Evolutionary conservation across 1,140 invertebrate genomes (phyloP), one percentile per base, ranked within the genome.

Genomic region (Bombus pyrosoma): DNA sequence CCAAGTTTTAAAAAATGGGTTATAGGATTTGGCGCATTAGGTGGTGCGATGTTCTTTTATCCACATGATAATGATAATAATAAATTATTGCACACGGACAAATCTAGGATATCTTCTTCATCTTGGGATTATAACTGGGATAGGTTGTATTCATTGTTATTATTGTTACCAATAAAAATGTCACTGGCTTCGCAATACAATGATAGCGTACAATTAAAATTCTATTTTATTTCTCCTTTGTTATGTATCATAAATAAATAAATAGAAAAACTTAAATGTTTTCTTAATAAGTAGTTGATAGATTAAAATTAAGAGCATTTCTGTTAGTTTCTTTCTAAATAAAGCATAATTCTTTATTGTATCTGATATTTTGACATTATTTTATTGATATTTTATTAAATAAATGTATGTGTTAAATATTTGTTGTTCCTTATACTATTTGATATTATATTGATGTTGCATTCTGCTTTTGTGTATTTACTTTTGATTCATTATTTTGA

Each of bases 51-150:
- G 43, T 64, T 93, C 47, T 92, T 91, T 93, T 95, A 94, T 87
- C 85, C 91, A 12, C 91, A 93, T 83, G 57, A 78, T 68, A 47
- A 89, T 34, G 39, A 84, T 76, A 86, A 37, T 25, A 37, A 92
- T 47, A 39, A 15, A 74, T 39, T 74, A 34, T 72, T 82, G 18
- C 87, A 85, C 25, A 94, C 93, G 0, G 86, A 92, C 66, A 94
- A 94, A 85, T 97, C 97, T 0, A 97, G 97, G 96, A 97, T 96
- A 25, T 96, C 96, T 94, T 96, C 96, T 81, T 94, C 87, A 28
- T 95, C 96, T 8, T 95, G 95, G 98, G 97, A 98, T 91, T 96
- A 95, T 84, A 98, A 98, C 94, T 98, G 98, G 98, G 98, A 98
- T 93, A 97, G 96, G 97, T 97, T 96, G 96, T 96, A 95, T 81